Conservation (phyloP, 2,797 vertebrate genomes). For the Hippoglossus hippoglossus region DNA sequence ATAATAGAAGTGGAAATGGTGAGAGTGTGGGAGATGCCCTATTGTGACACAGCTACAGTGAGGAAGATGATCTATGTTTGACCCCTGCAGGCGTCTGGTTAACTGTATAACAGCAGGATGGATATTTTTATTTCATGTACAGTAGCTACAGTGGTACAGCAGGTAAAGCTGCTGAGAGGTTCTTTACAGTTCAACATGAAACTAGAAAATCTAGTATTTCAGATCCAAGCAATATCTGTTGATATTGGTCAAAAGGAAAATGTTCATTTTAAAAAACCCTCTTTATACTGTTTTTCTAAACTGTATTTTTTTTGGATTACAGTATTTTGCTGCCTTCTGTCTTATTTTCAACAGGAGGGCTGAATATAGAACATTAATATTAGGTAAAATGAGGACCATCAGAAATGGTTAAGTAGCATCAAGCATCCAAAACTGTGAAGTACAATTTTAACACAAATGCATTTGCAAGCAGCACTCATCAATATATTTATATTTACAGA, state of each 20-base stretch:
- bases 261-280: too few relatives aligned
- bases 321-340: not conserved
- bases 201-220: not conserved
- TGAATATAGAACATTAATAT: too few relatives aligned
- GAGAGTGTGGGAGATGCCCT: constrained; percentile 59
- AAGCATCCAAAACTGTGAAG: too few relatives aligned
- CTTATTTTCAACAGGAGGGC: too few relatives aligned
- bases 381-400: too few relatives aligned
- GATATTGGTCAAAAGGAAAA: too few relatives aligned
- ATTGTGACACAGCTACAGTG: constrained; percentile 54
- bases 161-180: not conserved
- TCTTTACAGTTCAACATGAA: constrained; percentile 2
- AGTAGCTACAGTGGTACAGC: constrained; percentile 24
- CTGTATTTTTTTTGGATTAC: not conserved
- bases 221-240: too few relatives aligned
- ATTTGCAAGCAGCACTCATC: too few relatives aligned
- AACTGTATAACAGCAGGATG: constrained; percentile 58
- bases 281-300: too few relatives aligned
- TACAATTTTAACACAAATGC: too few relatives aligned
- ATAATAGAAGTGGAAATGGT: constrained; percentile 78
- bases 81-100: constrained; percentile 59
- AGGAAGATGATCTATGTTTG: constrained; percentile 67
- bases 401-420: too few relatives aligned
- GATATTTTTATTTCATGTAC: constrained; percentile 52
- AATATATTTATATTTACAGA: too few relatives aligned